A percentile compares a stretch with the other conserved stretches of the same genome.
phyloP scores from a whole-genome alignment of 2,797 vertebrate species.

The Helarctos malayanus region DNA sequence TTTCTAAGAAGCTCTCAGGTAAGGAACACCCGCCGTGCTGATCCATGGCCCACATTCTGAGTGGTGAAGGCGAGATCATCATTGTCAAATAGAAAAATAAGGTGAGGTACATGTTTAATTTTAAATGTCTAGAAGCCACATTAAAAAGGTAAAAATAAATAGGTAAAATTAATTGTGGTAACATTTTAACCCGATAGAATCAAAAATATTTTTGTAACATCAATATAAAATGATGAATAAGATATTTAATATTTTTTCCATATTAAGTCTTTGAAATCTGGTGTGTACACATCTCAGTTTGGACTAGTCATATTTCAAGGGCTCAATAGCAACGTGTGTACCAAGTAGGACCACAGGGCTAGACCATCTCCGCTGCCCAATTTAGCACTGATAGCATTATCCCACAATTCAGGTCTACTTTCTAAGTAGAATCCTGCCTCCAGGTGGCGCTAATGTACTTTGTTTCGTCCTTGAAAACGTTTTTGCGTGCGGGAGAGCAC shows the following conservation, averaged over 20 bases:
- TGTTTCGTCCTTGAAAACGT: not conserved
- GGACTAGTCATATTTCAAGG: not conserved
- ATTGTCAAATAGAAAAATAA: not conserved
- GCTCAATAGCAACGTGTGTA: not conserved
- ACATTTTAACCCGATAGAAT: not conserved
- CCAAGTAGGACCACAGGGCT: not conserved
- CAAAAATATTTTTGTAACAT: conserved; percentile 13
- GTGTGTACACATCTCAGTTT: not conserved
- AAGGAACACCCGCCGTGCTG: not conserved
- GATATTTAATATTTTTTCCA: conserved; percentile 5
- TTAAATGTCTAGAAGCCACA: not conserved
- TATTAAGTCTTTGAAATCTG: not conserved
- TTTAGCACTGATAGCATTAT: not conserved
- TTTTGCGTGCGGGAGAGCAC: not conserved
- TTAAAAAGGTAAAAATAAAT: not conserved
- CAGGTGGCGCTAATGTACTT: conserved; percentile 78
- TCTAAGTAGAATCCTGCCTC: not conserved
- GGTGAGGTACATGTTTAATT: not conserved
- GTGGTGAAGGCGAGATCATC: not conserved
- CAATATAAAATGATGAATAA: not conserved
- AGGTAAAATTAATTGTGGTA: not conserved
- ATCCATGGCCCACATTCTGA: not conserved
- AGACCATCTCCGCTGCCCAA: accelerated
- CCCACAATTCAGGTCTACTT: accelerated
- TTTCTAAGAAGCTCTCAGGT: not conserved